Conservation (phyloP, 2,113 vertebrate genomes). For the Mandrillus leucophaeus region DNA sequence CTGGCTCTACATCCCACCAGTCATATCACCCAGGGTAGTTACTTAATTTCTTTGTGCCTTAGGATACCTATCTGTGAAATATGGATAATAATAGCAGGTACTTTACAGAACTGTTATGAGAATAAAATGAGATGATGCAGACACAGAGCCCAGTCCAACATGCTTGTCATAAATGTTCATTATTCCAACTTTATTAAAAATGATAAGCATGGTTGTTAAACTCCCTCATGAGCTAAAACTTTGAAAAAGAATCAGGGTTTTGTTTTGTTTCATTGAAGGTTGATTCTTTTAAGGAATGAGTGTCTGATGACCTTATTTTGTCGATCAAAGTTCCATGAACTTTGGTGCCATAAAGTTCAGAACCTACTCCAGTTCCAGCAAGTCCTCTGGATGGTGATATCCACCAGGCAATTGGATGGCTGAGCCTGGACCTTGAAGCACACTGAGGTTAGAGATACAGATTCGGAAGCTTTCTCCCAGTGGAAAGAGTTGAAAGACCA, state of each 20-base stretch:
- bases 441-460: background rate
- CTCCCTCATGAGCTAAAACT: background rate
- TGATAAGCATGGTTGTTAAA: background rate
- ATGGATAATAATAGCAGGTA: background rate
- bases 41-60: background rate
- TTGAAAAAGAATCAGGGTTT: background rate
- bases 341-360: background rate
- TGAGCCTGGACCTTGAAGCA: background rate
- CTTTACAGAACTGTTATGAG: background rate
- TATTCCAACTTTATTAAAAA: conserved; percentile 10
- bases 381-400: background rate
- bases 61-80: background rate
- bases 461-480: background rate
- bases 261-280: background rate
- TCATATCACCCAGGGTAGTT: background rate
- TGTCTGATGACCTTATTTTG: background rate
- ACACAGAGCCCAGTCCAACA: background rate
- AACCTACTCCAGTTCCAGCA: background rate
- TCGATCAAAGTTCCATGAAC: background rate
- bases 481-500: background rate
- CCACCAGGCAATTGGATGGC: background rate
- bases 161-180: background rate
- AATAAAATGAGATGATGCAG: background rate
- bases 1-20: background rate
- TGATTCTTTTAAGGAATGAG: conserved; percentile 12